phyloP scores from a whole-genome alignment of 2,888 invertebrate species.

The Baronia brevicornis region DNA sequence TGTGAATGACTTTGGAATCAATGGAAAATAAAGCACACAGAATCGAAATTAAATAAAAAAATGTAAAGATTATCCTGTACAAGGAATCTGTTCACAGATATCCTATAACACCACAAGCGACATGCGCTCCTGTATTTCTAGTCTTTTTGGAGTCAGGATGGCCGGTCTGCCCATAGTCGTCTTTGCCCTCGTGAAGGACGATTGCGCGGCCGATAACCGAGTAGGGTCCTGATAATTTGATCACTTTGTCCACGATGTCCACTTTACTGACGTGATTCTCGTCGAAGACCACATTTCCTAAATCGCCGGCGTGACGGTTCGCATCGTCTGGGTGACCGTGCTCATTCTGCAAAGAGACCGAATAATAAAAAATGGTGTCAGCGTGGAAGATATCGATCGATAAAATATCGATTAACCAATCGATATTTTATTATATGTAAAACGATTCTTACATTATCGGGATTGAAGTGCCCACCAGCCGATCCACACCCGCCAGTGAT shows the following conservation, averaged over 20 bases:
- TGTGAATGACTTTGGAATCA: too few relatives aligned
- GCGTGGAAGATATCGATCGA: not conserved
- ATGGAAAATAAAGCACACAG: too few relatives aligned
- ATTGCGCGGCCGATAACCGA: slow-evolving; percentile 84
- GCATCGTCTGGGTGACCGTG: slow-evolving; percentile 84
- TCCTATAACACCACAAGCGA: slow-evolving; percentile 89
- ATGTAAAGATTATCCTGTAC: too few relatives aligned
- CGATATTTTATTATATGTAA: too few relatives aligned
- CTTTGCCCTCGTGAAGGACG: slow-evolving; percentile 83
- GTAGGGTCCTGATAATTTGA: slow-evolving; percentile 78
- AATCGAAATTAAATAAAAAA: too few relatives aligned
- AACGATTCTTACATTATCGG: slow-evolving; percentile 79
- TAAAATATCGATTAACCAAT: too few relatives aligned
- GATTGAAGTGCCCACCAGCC: slow-evolving; percentile 87
- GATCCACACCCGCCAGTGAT: slow-evolving; percentile 79
- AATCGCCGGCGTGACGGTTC: slow-evolving; percentile 87
- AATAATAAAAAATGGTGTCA: not conserved
- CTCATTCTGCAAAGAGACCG: slow-evolving; percentile 70
- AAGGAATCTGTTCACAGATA: slow-evolving; percentile 76
- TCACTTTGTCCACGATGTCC: slow-evolving; percentile 76
- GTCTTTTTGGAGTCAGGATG: slow-evolving; percentile 84
- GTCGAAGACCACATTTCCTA: slow-evolving; percentile 85
- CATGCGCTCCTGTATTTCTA: slow-evolving; percentile 87
- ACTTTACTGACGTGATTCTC: slow-evolving; percentile 72
- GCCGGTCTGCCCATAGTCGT: slow-evolving; percentile 84